Evolutionary conservation across 2,888 invertebrate genomes (phyloP), one percentile per base, ranked within the genome.

Genomic region (Herminia tarsipennalis): DNA sequence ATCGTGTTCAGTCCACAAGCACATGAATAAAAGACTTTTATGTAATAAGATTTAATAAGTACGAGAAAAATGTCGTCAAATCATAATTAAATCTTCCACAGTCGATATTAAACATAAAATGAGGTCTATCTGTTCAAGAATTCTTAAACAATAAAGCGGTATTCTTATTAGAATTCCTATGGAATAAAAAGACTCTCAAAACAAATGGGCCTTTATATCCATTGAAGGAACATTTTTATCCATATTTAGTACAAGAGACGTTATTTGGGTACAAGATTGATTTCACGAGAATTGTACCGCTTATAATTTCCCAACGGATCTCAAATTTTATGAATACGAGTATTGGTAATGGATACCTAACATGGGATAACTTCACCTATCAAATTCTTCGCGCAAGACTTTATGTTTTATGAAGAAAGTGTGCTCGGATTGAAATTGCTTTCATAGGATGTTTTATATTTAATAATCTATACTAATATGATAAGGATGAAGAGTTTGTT

Each of bases 281-380:
- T 41, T 29, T 18, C 12, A 25, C 5, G 17, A 14, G 42, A 51
- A 50, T 50, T 33, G 10, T 47, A 14, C 5, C 28, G 30, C 40
- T 43, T 25, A 33, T 42, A 43, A 61, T 47, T 34, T 40, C 20
- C 24, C 30, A 28, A 1, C 10, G 36, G 50, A 28, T 35, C 44
- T 24, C 5, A 51, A 48, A 51, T 45, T 59, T 50, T 43, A 42
- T 46, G 37, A 48, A 40, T 12, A 34, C 2, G 13, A n/a, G 17
- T 62, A 40, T 44, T 35, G 20, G 29, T 39, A 44, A 14, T 9
- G 9, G 32, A 32, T 36, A 39, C 21, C 27, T 20, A 29, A 2
- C 9, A 16, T 37, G n/a, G 18, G 33, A 37, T 42, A 25, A 29
- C 22, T 30, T 38, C n/a, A 20, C n/a, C 10, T 14, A 28, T 49